Evolutionary conservation across 2,888 invertebrate genomes (phyloP), one percentile per base, ranked within the genome.

Genomic region (Hirtodrosophila histrioides): DNA sequence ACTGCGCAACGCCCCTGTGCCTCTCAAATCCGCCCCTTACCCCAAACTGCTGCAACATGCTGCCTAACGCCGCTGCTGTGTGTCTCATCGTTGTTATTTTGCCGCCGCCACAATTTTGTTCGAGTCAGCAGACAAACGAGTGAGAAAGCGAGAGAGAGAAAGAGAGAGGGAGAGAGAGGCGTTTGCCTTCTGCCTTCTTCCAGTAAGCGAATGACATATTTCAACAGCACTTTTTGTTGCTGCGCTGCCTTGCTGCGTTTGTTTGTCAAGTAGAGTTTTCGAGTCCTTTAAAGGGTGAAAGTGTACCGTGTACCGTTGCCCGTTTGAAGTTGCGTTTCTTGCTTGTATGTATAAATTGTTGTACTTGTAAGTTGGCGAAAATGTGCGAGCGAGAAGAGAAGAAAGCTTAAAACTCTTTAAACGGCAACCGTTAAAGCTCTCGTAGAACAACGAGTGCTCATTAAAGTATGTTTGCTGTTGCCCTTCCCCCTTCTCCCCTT

Each of bases 221-320:
- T 87, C 76, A 78, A 69, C 68, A 70, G 67, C 54, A 65, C 31
- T 61, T 75, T 67, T 41, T 63, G 54, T 48, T 56, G 60, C 55
- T 35, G 44, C 29, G 40, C n/a, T 17, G 44, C 29, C 37, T 9
- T 17, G 44, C 41, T 69, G 53, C 49, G 46, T 61, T 54, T 58
- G 51, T 56, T 75, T 66, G 55, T 31, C 44, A 33, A 50, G 53
- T 49, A 54, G 49, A 44, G 48, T 39, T 70, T 17, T 41, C 33
- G 62, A 69, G 58, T 71, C 69, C 86, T 87, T 84, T 87, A 87
- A 87, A 87, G 83, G 80, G 88, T 82, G 86, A 87, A 87, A 82
- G 86, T 84, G 61, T 54, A 54, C 44, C 37, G 86, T 84, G 61
- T 54, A 54, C 44, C 37, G 29, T 46, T 40, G 29, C 36, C 31